A percentile compares a stretch with the other conserved stretches of the same genome.
Evolutionary conservation across 2,797 vertebrate genomes (phyloP).

Genomic region (Sardinella longiceps): DNA sequence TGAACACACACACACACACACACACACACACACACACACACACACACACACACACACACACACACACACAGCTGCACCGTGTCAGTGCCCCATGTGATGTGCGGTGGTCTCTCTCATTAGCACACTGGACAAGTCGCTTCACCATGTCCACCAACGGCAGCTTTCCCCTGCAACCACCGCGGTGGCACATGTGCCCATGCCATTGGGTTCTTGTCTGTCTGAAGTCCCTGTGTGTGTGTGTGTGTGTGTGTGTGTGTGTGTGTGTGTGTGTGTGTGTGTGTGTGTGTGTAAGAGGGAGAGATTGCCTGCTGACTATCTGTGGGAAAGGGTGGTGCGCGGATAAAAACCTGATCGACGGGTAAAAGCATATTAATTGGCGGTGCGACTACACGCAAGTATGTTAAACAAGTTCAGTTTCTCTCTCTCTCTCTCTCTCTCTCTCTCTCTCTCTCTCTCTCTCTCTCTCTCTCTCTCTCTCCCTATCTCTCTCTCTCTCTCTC

Average conservation of each 20-base stretch:
- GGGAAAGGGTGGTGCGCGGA: constrained; percentile 17
- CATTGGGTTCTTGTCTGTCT: no score
- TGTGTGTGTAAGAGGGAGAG: not conserved
- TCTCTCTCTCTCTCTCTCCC: not conserved
- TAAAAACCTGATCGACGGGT: not conserved
- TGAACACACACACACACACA: not conserved
- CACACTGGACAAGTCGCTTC: constrained; percentile 44
- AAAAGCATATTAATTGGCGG: constrained; percentile 23
- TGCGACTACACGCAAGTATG: not conserved
- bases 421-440: not conserved
- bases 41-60: not conserved
- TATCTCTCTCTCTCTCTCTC: not conserved
- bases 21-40: not conserved
- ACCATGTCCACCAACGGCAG: not conserved
- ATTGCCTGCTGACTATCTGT: constrained; percentile 8
- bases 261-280: not conserved
- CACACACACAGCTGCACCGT: constrained; percentile 28
- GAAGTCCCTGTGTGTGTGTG: not conserved
- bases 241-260: constrained; percentile 11
- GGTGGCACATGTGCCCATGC: constrained; percentile 69
- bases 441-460: not conserved
- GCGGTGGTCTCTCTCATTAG: constrained; percentile 72
- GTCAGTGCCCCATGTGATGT: not conserved
- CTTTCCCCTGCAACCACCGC: constrained; percentile 53
- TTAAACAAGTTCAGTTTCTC: not conserved